Percentiles rank a stretch among this genome's conserved stretches.
Conservation (phyloP, 1,140 invertebrate species). For the Zaprionus africanus region DNA sequence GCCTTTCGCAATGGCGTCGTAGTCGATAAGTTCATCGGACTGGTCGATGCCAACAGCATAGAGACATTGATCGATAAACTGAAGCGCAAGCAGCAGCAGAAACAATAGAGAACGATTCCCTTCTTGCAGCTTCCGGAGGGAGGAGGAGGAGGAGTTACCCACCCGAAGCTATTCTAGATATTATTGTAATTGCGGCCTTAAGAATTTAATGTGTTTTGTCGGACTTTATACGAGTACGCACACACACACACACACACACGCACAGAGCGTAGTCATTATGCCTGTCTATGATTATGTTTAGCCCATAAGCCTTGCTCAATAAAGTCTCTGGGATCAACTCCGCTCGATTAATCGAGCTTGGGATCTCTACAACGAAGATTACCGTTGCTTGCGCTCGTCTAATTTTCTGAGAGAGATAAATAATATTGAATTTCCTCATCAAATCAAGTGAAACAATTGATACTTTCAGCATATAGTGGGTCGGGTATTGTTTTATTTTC, state of each 20-base stretch:
- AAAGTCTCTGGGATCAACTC: slow-evolving; percentile 5
- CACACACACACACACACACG: slow-evolving; percentile 1
- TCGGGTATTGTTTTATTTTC: too few relatives aligned
- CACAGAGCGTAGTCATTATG: slow-evolving; percentile 28
- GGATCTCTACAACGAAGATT: background rate
- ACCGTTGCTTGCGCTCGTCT: background rate
- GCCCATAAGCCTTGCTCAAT: slow-evolving; percentile 45
- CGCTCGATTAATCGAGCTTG: background rate
- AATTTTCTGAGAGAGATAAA: too few relatives aligned
- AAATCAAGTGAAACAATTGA: too few relatives aligned
- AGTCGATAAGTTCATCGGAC: slow-evolving; percentile 96
- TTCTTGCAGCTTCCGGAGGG: background rate
- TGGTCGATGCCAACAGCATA: slow-evolving; percentile 93
- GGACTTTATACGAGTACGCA: slow-evolving; percentile 23
- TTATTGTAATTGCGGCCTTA: slow-evolving; percentile 43
- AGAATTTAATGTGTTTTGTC: slow-evolving; percentile 43
- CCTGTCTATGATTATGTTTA: slow-evolving; percentile 24
- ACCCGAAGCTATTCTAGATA: slow-evolving; percentile 18
- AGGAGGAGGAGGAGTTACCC: background rate
- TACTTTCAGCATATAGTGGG: too few relatives aligned
- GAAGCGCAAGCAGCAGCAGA: slow-evolving; percentile 70
- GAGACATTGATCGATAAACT: slow-evolving; percentile 92
- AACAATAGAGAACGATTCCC: slow-evolving; percentile 41
- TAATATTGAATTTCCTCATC: too few relatives aligned
- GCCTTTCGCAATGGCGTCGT: slow-evolving; percentile 95